phyloP scores from a whole-genome alignment of 2,888 invertebrate species.

The Lagria hirta region DNA sequence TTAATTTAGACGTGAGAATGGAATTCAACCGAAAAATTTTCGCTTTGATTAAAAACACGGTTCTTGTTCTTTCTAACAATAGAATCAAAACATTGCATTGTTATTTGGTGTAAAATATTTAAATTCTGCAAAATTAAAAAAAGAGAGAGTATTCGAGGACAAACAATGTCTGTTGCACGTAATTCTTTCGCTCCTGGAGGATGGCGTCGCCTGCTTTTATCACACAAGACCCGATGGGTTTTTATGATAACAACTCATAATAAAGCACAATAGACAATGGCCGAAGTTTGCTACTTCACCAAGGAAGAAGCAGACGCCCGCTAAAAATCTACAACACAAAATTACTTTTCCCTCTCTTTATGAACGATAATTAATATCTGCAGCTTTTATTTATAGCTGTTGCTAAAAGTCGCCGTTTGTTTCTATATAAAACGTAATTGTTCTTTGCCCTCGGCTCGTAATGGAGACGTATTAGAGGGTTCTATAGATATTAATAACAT shows the following conservation, averaged over 20 bases:
- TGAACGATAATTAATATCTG: slow-evolving; percentile 41
- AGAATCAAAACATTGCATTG: not conserved
- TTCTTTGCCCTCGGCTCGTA: slow-evolving; percentile 23
- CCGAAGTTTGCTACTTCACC: slow-evolving; percentile 32
- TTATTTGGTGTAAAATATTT: not conserved
- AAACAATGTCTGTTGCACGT: slow-evolving; percentile 24
- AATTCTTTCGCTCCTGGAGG: too few species aligned
- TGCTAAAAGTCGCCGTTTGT: slow-evolving; percentile 37
- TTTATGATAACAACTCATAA: slow-evolving; percentile 34
- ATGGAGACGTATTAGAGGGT: slow-evolving; percentile 34
- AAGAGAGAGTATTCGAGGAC: slow-evolving; percentile 6
- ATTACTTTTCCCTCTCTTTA: slow-evolving; percentile 29
- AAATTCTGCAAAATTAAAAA: slow-evolving; percentile 3
- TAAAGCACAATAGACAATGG: slow-evolving; percentile 37
- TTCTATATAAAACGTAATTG: slow-evolving; percentile 35
- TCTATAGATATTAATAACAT: slow-evolving; percentile 25
- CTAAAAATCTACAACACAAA: slow-evolving; percentile 25
- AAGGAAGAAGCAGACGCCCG: slow-evolving; percentile 5
- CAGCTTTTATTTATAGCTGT: slow-evolving; percentile 35
- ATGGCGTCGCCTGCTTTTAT: slow-evolving; percentile 14
- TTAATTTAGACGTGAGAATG: too few species aligned
- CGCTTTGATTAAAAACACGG: too few species aligned
- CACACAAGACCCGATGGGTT: slow-evolving; percentile 24
- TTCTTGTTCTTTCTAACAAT: too few species aligned
- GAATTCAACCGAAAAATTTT: too few species aligned